Percentiles rank a stretch among this genome's conserved stretches.
Evolutionary conservation across 2,113 vertebrate genomes (phyloP).

Genomic region (Albula goreensis): DNA sequence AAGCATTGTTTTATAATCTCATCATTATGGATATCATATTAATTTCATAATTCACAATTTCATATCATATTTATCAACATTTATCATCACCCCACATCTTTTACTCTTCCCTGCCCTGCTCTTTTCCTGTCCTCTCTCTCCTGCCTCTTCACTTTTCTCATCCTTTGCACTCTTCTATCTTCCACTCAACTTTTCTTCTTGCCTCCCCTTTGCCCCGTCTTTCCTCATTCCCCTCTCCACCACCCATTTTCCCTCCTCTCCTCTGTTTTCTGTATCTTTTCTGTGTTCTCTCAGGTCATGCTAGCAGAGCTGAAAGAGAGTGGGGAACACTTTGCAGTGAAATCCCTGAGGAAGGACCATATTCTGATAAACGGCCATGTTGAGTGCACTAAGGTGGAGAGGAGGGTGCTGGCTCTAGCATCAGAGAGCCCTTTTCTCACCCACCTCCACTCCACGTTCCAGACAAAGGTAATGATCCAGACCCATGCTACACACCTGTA

Average conservation of each 20-base stretch:
- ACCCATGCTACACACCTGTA: not conserved
- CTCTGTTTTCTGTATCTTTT: not conserved
- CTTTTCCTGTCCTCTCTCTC: too few species aligned
- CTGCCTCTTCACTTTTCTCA: too few species aligned
- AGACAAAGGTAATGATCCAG: not conserved
- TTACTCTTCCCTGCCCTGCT: not conserved
- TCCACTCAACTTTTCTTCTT: not conserved
- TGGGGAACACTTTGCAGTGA: not conserved
- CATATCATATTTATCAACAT: too few species aligned
- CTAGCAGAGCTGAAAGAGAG: not conserved
- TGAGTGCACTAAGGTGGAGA: not conserved
- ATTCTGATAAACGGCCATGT: not conserved
- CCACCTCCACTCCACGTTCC: not conserved
- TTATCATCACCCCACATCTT: too few species aligned
- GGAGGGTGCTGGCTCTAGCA: not conserved
- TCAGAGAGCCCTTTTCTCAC: not conserved
- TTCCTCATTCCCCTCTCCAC: not conserved
- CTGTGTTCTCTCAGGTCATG: not conserved
- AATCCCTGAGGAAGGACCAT: not conserved
- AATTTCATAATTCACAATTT: too few species aligned
- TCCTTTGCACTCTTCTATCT: not conserved
- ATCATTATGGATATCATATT: too few species aligned
- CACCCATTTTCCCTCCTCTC: not conserved
- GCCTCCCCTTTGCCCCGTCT: conserved; percentile 19
- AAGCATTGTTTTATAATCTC: not conserved